Conservation (phyloP, 2,888 invertebrate species). For the Tenthredo amoena region DNA sequence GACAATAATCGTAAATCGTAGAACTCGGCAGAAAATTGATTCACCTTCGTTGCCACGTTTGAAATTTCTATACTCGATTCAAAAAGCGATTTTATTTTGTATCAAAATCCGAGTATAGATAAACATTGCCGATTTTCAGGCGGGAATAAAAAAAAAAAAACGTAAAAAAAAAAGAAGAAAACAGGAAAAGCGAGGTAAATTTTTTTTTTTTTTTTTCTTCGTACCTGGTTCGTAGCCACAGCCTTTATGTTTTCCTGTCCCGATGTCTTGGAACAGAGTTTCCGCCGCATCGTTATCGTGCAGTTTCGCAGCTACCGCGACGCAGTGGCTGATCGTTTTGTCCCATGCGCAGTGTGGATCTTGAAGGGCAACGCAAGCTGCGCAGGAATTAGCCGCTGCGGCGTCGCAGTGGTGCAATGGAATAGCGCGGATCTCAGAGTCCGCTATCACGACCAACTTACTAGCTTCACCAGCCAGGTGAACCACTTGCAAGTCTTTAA, state of each 20-base stretch:
- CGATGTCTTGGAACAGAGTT: constrained; percentile 87
- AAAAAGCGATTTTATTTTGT: not conserved
- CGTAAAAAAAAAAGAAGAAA: not conserved
- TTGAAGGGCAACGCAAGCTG: constrained; percentile 93
- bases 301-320: constrained; percentile 80
- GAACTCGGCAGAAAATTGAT: not conserved
- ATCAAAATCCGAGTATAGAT: not conserved
- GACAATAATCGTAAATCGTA: not conserved
- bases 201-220: not conserved
- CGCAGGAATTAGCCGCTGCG: constrained; percentile 79
- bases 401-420: constrained; percentile 90
- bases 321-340: constrained; percentile 81
- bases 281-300: constrained; percentile 82
- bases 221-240: constrained; percentile 78
- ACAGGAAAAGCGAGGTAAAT: not conserved
- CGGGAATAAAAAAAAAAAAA: not conserved
- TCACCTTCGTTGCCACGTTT: not conserved
- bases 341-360: constrained; percentile 99
- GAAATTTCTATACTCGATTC: not conserved
- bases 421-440: constrained; percentile 91
- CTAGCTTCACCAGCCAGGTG: constrained; percentile 84
- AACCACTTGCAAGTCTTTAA: constrained; percentile 87
- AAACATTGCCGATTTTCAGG: not conserved
- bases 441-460: constrained; percentile 93
- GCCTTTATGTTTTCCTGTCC: constrained; percentile 83